A percentile compares a stretch with the other conserved stretches of the same genome.
Evolutionary conservation across 2,797 vertebrate genomes (phyloP).

Genomic region (Rhinoraja longicauda): DNA sequence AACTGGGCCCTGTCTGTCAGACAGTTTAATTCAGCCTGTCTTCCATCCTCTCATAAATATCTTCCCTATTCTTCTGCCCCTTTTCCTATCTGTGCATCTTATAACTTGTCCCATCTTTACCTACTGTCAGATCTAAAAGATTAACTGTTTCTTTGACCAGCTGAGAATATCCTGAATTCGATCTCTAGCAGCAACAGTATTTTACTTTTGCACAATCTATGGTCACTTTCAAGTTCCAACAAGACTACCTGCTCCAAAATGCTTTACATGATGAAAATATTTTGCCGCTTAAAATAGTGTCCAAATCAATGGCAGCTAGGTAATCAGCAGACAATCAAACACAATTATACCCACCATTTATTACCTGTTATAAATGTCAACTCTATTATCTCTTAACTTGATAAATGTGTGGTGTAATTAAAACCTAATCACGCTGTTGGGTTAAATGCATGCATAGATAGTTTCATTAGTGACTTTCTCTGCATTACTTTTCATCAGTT

Average conservation of each 20-base stretch:
- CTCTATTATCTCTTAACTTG: background rate
- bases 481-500: background rate
- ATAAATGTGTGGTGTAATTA: background rate
- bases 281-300: background rate
- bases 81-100: too few relatives aligned
- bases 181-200: background rate
- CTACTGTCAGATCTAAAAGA: too few relatives aligned
- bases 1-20: too few relatives aligned
- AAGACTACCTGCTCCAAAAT: background rate
- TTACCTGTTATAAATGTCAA: background rate
- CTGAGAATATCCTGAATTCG: too few relatives aligned
- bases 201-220: background rate
- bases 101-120: too few relatives aligned
- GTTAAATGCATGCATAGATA: background rate
- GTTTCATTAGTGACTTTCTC: background rate
- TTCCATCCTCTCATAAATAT: too few relatives aligned
- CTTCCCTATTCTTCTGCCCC: too few relatives aligned
- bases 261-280: background rate
- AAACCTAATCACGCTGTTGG: background rate
- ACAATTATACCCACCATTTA: background rate
- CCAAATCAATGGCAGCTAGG: background rate
- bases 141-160: too few relatives aligned
- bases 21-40: too few relatives aligned
- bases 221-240: background rate
- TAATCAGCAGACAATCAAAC: background rate